Evolutionary conservation across 2,797 vertebrate species (phyloP), one percentile per base, ranked within the genome.

Genomic region (Tragopan temminckii): DNA sequence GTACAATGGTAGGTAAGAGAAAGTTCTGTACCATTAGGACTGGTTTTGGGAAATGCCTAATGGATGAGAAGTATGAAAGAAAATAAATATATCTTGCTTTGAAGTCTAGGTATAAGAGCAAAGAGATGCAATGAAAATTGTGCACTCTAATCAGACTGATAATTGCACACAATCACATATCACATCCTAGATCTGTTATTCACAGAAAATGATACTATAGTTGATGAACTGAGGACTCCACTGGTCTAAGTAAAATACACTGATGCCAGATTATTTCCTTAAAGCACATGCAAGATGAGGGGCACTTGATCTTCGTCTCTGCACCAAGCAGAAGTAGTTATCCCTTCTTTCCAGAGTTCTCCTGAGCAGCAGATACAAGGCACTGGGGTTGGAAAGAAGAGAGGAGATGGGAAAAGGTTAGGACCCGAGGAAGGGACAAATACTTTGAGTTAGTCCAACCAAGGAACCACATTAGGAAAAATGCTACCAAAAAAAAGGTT

Each of bases 171-270:
- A 66, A 25, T 4, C 20, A 42, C 2, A 23, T 33, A 25, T 33
- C 13, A 57, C 11, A 58, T 46, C 13, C 16, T 24, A 27, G 10
- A 76, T 29, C 0, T 50, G 45, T 38, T 33, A 33, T 0, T 0
- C 10, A 40, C 10, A 43, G 29, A 59, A 77, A 76, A 80, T 40
- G 9, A 11, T 45, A 66, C 29, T 6, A 2, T 36, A 53, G 7
- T 5, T 53, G 27, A 57, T 1, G 2, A 40, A 61, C 18, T 7
- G 15, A 70, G 5, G 23, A 63, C 33, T 80, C 5, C 3, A 86
- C 25, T 55, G n/a, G 18, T 38, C 14, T n/a, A 57, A 35, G 13
- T 23, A 24, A 79, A 72, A 75, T 31, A 63, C 29, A 80, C 2
- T 38, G 61, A 38, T 7, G 33, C 20, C 63, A 2, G 21, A 77